Evolutionary conservation across 2,113 vertebrate species (phyloP), one percentile per base, ranked within the genome.

Genomic region (Noctilio leporinus): DNA sequence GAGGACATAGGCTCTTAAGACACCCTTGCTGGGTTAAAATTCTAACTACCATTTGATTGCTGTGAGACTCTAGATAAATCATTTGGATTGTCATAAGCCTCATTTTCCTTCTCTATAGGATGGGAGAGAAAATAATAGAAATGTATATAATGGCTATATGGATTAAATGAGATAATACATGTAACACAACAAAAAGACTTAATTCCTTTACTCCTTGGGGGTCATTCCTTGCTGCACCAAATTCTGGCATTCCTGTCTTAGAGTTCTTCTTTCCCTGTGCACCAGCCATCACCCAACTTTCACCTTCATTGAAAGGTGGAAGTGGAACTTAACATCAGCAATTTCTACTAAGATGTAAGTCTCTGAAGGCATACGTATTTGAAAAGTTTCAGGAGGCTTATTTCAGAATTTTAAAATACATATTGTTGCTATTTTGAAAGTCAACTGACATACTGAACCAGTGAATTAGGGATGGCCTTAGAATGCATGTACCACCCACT

Each of bases 91-190:
- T 62, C 24, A 65, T 38, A 10, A 53, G 64, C 38, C 49, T 75
- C 33, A 59, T 96, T 95, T 88, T 78, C 64, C 26, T 67, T 24
- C 47, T 96, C 45, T 83, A 12, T 69, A 67, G 89, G 95, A 89
- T 86, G 38, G 30, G 49, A 17, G 26, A 73, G 70, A 45, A 7
- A 47, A 73, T 73, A 78, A 85, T 40, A 80, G 80, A 90, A 93
- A 40, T 40, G 53, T 72, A 85, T 5, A 51, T n/a, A 20, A 20
- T 81, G 92, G 20, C 59, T 85, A 10, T 72, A 22, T 73, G 19
- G 10, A 53, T 78, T 92, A 86, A 85, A 94, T 73, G 24, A 30
- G 11, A 43, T 45, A n/a, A n/a, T n/a, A n/a, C n/a, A n/a, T n/a
- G n/a, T n/a, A n/a, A n/a, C n/a, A n/a, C n/a, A n/a, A n/a, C n/a